Conservation (phyloP, 2,888 invertebrate genomes). For the Timandra comae region DNA sequence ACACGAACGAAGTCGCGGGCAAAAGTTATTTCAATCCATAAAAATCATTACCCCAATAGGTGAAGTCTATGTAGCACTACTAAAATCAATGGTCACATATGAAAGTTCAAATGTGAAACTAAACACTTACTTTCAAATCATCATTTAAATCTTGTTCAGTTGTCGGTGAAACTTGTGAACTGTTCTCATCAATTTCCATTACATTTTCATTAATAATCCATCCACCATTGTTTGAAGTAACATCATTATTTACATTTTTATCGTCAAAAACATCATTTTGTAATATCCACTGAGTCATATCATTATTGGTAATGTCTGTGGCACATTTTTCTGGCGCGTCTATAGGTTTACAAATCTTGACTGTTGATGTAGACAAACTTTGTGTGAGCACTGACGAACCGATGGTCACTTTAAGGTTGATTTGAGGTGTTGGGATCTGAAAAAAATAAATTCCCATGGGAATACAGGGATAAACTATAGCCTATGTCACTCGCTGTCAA, state of each 20-base stretch:
- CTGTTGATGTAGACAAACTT: slow-evolving; percentile 33
- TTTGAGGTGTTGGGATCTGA: slow-evolving; percentile 31
- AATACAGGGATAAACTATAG: too few species aligned
- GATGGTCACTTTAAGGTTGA: slow-evolving; percentile 46
- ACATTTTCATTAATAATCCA: slow-evolving; percentile 25
- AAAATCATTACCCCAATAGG: too few species aligned
- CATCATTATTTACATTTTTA: neutral
- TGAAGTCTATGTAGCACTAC: too few species aligned
- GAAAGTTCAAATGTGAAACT: too few species aligned
- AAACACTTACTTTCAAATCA: too few species aligned
- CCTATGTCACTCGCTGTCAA: too few species aligned
- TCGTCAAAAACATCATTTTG: slow-evolving; percentile 6
- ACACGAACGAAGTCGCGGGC: too few species aligned
- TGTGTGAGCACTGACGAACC: slow-evolving; percentile 47
- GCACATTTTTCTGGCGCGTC: slow-evolving; percentile 7
- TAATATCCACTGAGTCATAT: slow-evolving; percentile 9
- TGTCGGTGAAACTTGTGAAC: too few species aligned
- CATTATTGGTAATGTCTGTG: slow-evolving; percentile 2
- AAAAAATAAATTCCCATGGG: slow-evolving; percentile 13
- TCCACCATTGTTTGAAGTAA: slow-evolving; percentile 19
- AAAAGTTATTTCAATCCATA: too few species aligned
- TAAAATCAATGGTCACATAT: too few species aligned
- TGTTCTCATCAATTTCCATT: slow-evolving; percentile 57
- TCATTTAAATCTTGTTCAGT: too few species aligned
- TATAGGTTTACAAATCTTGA: slow-evolving; percentile 15